Evolutionary conservation across 2,888 invertebrate genomes (phyloP).

Genomic region (Philereme vetulata): DNA sequence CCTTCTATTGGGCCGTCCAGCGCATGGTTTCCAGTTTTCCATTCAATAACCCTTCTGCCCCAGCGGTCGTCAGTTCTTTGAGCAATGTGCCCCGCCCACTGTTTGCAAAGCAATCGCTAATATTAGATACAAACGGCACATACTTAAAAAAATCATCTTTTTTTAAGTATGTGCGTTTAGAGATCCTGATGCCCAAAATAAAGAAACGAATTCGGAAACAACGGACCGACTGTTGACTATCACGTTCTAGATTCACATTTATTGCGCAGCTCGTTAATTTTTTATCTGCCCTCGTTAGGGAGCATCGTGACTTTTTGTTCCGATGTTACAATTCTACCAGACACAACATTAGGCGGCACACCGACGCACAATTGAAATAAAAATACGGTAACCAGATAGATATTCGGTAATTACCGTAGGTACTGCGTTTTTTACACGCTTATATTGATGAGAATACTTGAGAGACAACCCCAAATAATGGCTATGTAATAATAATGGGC

Average conservation of each 20-base stretch:
- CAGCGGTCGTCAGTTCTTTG: too few species aligned
- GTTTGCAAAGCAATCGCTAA: too few species aligned
- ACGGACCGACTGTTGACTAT: slow-evolving; percentile 43
- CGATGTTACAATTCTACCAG: slow-evolving; percentile 20
- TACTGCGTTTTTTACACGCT: background rate
- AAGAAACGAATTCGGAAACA: slow-evolving; percentile 44
- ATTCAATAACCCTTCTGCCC: too few species aligned
- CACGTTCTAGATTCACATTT: slow-evolving; percentile 55
- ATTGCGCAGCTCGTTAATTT: slow-evolving; percentile 55
- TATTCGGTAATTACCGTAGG: background rate
- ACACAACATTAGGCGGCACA: slow-evolving; percentile 25
- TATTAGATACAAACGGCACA: too few species aligned
- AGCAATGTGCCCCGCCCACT: too few species aligned
- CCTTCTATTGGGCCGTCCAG: too few species aligned
- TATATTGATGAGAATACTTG: too few species aligned
- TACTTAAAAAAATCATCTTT: too few species aligned
- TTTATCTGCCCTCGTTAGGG: slow-evolving; percentile 51
- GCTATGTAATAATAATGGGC: too few species aligned
- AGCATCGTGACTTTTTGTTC: slow-evolving; percentile 35
- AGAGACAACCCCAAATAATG: too few species aligned
- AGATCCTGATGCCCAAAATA: background rate
- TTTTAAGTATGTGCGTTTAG: background rate
- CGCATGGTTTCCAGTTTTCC: too few species aligned
- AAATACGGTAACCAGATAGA: background rate
- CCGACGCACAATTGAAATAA: slow-evolving; percentile 18